phyloP scores from a whole-genome alignment of 2,113 vertebrate species.

The Stictonetta naevosa region DNA sequence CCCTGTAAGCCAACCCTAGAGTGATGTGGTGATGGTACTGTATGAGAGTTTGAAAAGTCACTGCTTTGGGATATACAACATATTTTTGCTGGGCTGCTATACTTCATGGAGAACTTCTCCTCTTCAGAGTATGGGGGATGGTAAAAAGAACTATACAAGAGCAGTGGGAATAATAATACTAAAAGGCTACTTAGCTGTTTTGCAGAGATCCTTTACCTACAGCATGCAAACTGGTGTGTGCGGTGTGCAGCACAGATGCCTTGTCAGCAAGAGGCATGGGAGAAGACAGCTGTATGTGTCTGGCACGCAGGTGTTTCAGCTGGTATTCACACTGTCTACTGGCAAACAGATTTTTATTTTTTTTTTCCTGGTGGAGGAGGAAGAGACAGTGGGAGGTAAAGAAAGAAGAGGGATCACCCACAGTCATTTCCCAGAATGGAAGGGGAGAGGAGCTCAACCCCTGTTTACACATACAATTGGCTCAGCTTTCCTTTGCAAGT shows the following conservation, averaged over 20 bases:
- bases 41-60: background rate
- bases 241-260: conserved; percentile 56
- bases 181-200: conserved; percentile 4
- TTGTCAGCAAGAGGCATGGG: conserved; percentile 26
- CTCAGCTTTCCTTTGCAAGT: conserved; percentile 68
- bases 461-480: conserved; percentile 59
- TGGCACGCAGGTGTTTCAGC: conserved; percentile 79
- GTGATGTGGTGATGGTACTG: background rate
- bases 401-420: conserved; percentile 79
- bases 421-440: conserved; percentile 80
- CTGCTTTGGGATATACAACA: background rate
- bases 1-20: background rate
- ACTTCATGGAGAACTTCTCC: background rate
- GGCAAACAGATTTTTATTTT: conserved; percentile 66
- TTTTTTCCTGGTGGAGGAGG: conserved; percentile 50
- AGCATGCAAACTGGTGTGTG: conserved; percentile 29
- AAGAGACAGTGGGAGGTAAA: conserved; percentile 68
- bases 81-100: background rate
- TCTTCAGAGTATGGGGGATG: background rate
- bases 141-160: conserved; percentile 27
- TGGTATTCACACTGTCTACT: conserved; percentile 70
- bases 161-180: conserved; percentile 48
- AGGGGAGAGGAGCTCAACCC: conserved; percentile 69
- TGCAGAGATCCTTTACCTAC: conserved; percentile 54
- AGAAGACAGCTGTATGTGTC: conserved; percentile 65